Evolutionary conservation across 2,888 invertebrate genomes (phyloP).

Genomic region (Drosophila maculinotata): DNA sequence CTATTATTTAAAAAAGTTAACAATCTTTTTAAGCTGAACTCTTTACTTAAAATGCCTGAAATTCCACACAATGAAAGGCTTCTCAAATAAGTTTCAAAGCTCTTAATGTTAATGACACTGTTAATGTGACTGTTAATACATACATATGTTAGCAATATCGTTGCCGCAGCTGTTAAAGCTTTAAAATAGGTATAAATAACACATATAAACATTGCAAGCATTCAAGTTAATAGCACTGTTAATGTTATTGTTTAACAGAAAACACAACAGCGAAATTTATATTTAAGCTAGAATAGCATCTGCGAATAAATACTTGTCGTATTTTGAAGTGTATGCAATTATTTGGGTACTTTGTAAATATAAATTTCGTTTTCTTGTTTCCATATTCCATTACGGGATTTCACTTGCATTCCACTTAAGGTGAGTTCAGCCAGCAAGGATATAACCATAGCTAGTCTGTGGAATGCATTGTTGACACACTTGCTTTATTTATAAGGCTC

Average conservation of each 20-base stretch:
- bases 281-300: no score
- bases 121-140: background rate
- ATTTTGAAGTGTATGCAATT: conserved; percentile 25
- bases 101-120: background rate
- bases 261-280: background rate
- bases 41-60: no score
- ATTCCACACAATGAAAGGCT: no score
- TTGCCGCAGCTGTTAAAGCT: background rate
- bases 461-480: conserved; percentile 77
- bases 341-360: background rate
- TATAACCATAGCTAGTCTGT: conserved; percentile 18
- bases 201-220: no score
- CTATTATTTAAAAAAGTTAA: no score
- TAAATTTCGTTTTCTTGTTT: conserved; percentile 16
- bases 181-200: no score
- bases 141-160: background rate
- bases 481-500: conserved; percentile 70
- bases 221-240: conserved; percentile 1
- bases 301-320: background rate
- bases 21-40: no score
- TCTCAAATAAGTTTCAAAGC: no score
- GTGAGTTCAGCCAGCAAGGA: conserved; percentile 37
- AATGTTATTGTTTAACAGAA: conserved; percentile 1
- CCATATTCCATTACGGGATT: conserved; percentile 41
- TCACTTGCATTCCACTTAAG: conserved; percentile 46